These are phyloP conservation scores for Zygaena filipendulae DNA, from an alignment of 2,888 invertebrate genomes.

Conservation along the genomic window DNA sequence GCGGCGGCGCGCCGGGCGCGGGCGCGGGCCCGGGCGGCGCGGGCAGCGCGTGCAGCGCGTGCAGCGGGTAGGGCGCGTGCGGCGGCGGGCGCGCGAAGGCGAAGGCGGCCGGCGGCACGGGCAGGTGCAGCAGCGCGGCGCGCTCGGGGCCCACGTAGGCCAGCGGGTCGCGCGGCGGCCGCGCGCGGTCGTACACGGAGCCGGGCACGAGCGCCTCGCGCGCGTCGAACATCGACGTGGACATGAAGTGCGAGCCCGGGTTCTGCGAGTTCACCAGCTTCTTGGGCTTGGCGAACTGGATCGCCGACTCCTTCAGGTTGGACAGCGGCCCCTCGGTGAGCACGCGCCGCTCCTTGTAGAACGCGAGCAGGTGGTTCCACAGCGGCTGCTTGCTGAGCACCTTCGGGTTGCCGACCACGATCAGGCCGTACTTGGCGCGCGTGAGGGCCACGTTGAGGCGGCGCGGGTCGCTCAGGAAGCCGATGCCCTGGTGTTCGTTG, in stretches of 20 bases:
- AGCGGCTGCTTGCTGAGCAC: conserved; percentile 97
- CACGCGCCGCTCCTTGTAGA: conserved; percentile 97
- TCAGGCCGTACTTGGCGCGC: conserved; percentile 96
- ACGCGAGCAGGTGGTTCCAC: conserved; percentile 97
- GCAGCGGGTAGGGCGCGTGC: conserved; percentile 89
- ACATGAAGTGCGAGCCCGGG: conserved; percentile 98
- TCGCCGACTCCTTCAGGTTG: conserved; percentile 95
- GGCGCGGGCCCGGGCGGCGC: conserved; percentile 90
- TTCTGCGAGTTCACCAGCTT: conserved; percentile 94
- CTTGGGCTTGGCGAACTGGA: conserved; percentile 97
- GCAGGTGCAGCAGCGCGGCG: conserved; percentile 78
- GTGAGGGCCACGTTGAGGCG: conserved; percentile 98
- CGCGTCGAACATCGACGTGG: conserved; percentile 96
- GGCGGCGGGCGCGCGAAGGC: conserved; percentile 92
- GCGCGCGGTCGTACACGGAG: conserved; percentile 89
- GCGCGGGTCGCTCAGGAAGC: conserved; percentile 97
- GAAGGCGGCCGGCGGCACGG: conserved; percentile 95
- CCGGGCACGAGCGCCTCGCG: conserved; percentile 95
- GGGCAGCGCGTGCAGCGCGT: conserved; percentile 79
- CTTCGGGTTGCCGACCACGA: conserved; percentile 99
- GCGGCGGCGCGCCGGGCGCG: conserved; percentile 80
- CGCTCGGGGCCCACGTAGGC: conserved; percentile 92
- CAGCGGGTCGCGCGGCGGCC: conserved; percentile 88
- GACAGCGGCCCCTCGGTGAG: conserved; percentile 97
- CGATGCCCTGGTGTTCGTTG: conserved; percentile 98